A percentile compares a stretch with the other conserved stretches of the same genome.
Evolutionary conservation across 2,888 invertebrate species (phyloP).

Genomic region (Elmis aenea): DNA sequence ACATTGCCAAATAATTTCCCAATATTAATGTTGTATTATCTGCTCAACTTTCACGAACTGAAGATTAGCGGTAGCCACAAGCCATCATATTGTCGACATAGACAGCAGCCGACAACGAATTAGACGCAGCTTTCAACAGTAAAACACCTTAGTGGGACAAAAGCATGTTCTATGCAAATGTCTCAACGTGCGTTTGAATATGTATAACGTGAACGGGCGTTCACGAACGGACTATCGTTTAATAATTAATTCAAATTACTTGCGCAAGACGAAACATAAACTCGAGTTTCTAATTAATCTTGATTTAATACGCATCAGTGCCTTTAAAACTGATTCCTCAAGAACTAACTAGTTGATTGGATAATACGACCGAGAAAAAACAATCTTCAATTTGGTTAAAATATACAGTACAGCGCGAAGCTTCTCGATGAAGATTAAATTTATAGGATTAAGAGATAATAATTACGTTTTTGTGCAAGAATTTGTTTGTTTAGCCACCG

Average conservation of each 20-base stretch:
- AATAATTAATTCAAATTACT: constrained; percentile 37
- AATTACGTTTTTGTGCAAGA: no score
- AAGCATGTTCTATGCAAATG: constrained; percentile 37
- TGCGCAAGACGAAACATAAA: constrained; percentile 28
- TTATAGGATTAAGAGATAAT: no score
- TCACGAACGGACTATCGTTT: constrained; percentile 27
- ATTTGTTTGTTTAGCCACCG: no score
- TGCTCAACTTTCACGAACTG: no score
- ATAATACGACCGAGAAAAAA: no score
- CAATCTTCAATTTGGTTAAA: no score
- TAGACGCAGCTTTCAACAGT: constrained; percentile 16
- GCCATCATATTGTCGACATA: no score
- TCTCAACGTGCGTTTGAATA: constrained; percentile 36
- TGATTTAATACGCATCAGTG: constrained; percentile 33
- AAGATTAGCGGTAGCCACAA: no score
- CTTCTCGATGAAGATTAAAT: no score
- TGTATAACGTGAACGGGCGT: constrained; percentile 30
- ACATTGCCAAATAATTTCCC: no score
- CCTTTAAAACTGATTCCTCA: constrained; percentile 19
- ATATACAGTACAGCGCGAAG: no score
- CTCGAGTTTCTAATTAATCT: constrained; percentile 32
- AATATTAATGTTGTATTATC: no score
- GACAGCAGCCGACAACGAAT: constrained; percentile 7
- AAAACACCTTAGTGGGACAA: constrained; percentile 20
- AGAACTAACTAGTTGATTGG: not conserved